Conservation (phyloP, 2,113 vertebrate genomes). For the Panurus biarmicus region DNA sequence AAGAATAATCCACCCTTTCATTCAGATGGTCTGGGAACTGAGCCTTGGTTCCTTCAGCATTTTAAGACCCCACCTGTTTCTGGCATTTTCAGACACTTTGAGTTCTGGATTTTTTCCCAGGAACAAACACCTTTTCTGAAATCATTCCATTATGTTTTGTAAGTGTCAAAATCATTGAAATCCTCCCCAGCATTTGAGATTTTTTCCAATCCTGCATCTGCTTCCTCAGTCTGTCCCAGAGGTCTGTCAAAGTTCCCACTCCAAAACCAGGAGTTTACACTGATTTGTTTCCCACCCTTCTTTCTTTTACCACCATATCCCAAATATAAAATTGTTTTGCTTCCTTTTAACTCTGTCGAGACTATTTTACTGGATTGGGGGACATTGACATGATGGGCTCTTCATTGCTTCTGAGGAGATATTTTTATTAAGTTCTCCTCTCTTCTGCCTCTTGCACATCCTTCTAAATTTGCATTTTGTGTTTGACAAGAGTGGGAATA, state of each 20-base stretch:
- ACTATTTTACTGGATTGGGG: neutral
- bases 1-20: neutral
- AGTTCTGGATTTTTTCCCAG: neutral
- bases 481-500: constrained; percentile 22
- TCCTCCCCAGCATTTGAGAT: neutral
- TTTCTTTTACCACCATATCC: neutral
- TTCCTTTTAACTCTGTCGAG: neutral
- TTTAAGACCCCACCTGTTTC: neutral
- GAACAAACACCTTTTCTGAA: neutral
- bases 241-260: neutral
- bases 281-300: neutral
- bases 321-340: neutral
- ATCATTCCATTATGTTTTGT: neutral
- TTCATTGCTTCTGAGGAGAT: neutral
- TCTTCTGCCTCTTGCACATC: neutral
- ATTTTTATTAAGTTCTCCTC: constrained; percentile 28
- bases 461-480: constrained; percentile 32
- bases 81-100: neutral
- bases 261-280: neutral
- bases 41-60: neutral
- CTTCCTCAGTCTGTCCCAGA: neutral
- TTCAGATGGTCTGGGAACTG: neutral
- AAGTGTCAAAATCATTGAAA: constrained; percentile 2
- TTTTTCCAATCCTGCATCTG: neutral
- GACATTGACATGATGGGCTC: neutral